Percentiles rank a stretch among this genome's conserved stretches.
Conservation (phyloP, 2,888 invertebrate species). For the Xestia rhomboidea region DNA sequence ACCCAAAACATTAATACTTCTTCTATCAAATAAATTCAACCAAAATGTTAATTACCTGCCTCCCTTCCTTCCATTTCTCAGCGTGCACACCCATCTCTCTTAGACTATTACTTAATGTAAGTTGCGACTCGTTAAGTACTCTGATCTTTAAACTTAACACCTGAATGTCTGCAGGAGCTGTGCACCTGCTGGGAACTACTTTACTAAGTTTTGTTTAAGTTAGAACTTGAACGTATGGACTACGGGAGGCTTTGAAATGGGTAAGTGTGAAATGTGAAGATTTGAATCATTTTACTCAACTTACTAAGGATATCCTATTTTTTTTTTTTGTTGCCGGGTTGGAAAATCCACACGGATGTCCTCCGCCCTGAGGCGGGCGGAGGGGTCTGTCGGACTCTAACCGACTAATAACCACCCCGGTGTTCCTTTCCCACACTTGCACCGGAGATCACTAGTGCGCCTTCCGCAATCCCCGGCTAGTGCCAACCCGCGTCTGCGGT, state of each 20-base stretch:
- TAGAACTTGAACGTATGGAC: conserved; percentile 17
- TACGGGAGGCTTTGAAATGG: not conserved
- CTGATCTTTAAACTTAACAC: conserved; percentile 50
- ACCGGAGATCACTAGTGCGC: too few species aligned
- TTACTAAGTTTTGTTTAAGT: conserved; percentile 40
- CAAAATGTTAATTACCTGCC: not conserved
- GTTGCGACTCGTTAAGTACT: conserved; percentile 25
- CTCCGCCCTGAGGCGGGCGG: too few species aligned
- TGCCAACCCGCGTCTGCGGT: too few species aligned
- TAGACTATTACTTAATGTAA: conserved; percentile 26
- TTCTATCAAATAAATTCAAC: not conserved
- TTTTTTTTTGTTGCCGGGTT: too few species aligned
- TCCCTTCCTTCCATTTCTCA: not conserved
- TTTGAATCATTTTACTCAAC: not conserved
- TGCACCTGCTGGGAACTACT: conserved; percentile 47
- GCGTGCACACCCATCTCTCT: not conserved
- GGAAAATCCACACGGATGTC: too few species aligned
- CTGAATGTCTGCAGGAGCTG: conserved; percentile 22
- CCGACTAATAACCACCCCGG: too few species aligned
- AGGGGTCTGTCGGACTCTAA: too few species aligned
- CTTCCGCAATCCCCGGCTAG: too few species aligned
- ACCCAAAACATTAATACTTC: not conserved
- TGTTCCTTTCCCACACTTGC: too few species aligned
- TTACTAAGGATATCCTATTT: not conserved
- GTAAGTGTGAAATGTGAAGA: not conserved